Evolutionary conservation across 35 echinoderm and acorn worm species (phyloP).

Genomic region (Heliocidaris tuberculata): DNA sequence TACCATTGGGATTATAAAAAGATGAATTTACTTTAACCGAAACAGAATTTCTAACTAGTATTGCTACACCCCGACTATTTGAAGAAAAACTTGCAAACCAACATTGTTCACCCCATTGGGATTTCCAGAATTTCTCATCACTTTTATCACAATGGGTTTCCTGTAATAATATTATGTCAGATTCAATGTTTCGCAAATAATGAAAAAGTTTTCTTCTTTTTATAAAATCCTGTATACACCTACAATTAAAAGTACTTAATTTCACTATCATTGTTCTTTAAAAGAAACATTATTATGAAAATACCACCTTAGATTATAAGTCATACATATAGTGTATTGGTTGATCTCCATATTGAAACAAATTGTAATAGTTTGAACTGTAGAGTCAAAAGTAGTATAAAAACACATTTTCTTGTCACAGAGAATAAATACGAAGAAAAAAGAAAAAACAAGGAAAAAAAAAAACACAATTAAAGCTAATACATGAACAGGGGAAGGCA

Average conservation of each 20-base stretch:
- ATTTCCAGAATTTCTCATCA: constrained; percentile 48
- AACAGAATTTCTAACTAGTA: constrained; percentile 36
- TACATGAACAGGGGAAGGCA: too few species aligned
- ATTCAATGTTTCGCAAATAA: constrained; percentile 45
- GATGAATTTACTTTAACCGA: not conserved
- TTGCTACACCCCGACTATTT: constrained; percentile 31
- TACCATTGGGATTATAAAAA: constrained; percentile 38
- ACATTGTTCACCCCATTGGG: constrained; percentile 35
- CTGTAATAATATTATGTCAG: constrained; percentile 49
- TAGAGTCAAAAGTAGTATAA: too few species aligned
- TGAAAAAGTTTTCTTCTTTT: constrained; percentile 57
- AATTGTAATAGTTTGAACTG: too few species aligned
- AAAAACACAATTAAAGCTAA: too few species aligned
- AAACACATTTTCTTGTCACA: too few species aligned
- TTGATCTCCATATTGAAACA: too few species aligned
- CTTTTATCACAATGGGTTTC: constrained; percentile 34
- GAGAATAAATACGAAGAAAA: too few species aligned
- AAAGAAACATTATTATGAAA: too few species aligned
- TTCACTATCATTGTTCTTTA: not conserved
- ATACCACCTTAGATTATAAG: too few species aligned
- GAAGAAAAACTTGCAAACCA: constrained; percentile 55
- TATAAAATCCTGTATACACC: constrained; percentile 33
- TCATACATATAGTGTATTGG: too few species aligned
- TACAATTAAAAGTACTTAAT: constrained; percentile 52
- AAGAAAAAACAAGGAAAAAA: too few species aligned